Evolutionary conservation across 2,888 invertebrate genomes (phyloP).

Genomic region (Rugalucina vietnamica): DNA sequence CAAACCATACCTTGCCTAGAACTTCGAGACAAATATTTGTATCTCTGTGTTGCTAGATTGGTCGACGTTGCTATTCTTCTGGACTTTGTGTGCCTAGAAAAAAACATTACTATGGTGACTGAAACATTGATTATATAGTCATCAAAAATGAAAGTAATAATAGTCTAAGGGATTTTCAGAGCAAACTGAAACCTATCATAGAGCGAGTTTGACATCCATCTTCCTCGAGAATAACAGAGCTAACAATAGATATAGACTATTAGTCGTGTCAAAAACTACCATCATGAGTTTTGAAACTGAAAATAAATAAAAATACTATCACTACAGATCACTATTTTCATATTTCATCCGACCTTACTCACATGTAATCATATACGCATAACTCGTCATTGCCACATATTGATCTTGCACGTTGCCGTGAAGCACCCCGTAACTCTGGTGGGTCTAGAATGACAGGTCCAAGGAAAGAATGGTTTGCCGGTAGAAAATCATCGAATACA

Average conservation of each 20-base stretch:
- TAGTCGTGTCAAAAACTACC: no score
- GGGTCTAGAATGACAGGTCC: slow-evolving; percentile 40
- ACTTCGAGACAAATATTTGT: slow-evolving; percentile 11
- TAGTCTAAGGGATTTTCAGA: no score
- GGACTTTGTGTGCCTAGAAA: slow-evolving; percentile 37
- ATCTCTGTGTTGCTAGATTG: slow-evolving; percentile 18
- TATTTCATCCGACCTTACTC: not conserved
- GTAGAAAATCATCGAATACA: slow-evolving; percentile 48
- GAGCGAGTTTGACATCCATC: no score
- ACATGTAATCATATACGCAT: slow-evolving; percentile 52
- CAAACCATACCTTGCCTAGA: slow-evolving; percentile 33
- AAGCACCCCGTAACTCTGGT: slow-evolving; percentile 2
- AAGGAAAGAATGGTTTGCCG: slow-evolving; percentile 39
- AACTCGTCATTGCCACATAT: not conserved
- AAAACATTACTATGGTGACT: not conserved
- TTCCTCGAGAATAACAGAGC: no score
- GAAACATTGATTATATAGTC: not conserved
- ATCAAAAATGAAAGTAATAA: no score
- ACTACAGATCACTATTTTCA: not conserved
- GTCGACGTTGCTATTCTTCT: slow-evolving; percentile 23
- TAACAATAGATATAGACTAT: no score
- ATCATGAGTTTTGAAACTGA: no score
- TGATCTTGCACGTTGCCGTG: no score
- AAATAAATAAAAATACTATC: not conserved
- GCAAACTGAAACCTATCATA: no score